phyloP scores from a whole-genome alignment of 2,888 invertebrate genomes.

The Parelbella ahira region DNA sequence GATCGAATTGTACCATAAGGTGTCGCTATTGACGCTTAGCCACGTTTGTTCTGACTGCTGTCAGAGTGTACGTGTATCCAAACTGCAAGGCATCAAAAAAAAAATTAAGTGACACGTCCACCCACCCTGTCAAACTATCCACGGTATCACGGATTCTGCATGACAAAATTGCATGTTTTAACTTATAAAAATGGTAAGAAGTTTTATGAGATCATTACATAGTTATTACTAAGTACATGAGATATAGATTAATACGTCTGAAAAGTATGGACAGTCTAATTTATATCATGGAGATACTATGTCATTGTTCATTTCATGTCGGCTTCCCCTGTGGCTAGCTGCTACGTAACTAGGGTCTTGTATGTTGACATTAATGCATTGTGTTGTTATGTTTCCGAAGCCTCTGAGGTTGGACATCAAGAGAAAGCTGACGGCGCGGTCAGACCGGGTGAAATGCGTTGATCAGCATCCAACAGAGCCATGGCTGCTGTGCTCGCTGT shows the following conservation, averaged over 20 bases:
- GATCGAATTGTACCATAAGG: too few relatives aligned
- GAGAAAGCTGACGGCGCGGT: conserved; percentile 97
- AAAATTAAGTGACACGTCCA: conserved; percentile 69
- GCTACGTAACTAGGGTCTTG: conserved; percentile 27
- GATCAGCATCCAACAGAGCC: conserved; percentile 99
- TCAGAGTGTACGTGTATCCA: conserved; percentile 29
- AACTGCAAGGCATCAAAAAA: conserved; percentile 38
- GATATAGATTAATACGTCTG: conserved; percentile 12
- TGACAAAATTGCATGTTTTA: conserved; percentile 69
- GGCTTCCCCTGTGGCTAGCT: conserved; percentile 41
- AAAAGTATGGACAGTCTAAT: conserved; percentile 45
- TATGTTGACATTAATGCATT: conserved; percentile 30
- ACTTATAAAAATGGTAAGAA: conserved; percentile 68
- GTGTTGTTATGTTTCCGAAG: conserved; percentile 75
- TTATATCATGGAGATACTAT: conserved; percentile 44
- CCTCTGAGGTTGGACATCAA: conserved; percentile 98
- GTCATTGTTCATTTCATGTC: conserved; percentile 54
- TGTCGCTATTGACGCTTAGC: too few relatives aligned
- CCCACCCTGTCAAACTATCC: conserved; percentile 64
- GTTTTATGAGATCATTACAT: conserved; percentile 32
- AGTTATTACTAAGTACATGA: conserved; percentile 21
- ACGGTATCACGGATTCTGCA: conserved; percentile 50
- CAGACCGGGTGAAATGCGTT: conserved; percentile 98
- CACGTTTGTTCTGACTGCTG: background rate
- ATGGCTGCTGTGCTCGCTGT: conserved; percentile 98